Conservation (phyloP, 2,888 invertebrate species). For the Acleris holmiana region DNA sequence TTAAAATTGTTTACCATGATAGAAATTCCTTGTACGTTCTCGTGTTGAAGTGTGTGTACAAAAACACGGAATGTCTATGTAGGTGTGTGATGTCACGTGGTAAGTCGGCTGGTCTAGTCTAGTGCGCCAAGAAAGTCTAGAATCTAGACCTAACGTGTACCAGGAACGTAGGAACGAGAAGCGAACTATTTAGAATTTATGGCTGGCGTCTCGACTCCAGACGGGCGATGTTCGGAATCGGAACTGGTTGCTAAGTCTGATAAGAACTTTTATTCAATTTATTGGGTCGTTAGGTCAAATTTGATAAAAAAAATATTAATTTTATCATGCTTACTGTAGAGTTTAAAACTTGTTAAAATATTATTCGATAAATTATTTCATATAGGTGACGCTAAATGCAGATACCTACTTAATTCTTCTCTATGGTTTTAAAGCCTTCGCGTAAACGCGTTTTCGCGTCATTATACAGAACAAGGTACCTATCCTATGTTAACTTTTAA, state of each 20-base stretch:
- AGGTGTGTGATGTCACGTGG: neutral
- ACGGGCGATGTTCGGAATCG: neutral
- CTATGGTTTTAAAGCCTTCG: too few species aligned
- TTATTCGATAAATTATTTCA: too few species aligned
- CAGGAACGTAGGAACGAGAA: constrained; percentile 32
- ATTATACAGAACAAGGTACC: too few species aligned
- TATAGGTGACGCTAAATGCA: too few species aligned
- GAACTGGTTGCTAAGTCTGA: neutral
- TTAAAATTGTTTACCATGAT: neutral
- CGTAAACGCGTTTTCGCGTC: too few species aligned
- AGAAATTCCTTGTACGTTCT: neutral
- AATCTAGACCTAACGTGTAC: constrained; percentile 35
- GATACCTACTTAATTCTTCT: too few species aligned
- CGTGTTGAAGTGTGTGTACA: too few species aligned
- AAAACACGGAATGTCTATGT: neutral
- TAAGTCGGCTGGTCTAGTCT: constrained; percentile 1
- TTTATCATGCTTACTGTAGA: constrained; percentile 12
- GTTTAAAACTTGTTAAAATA: too few species aligned
- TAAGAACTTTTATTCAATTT: constrained; percentile 9
- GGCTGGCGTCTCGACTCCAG: constrained; percentile 8
- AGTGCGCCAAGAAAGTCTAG: constrained; percentile 38
- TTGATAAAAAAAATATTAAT: too few species aligned
- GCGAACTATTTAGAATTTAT: constrained; percentile 19
- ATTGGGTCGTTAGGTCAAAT: neutral
- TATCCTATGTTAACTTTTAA: too few species aligned